Percentiles rank a stretch among this genome's conserved stretches.
Conservation (phyloP, 2,888 invertebrate genomes). For the Campopleginae sp. region DNA sequence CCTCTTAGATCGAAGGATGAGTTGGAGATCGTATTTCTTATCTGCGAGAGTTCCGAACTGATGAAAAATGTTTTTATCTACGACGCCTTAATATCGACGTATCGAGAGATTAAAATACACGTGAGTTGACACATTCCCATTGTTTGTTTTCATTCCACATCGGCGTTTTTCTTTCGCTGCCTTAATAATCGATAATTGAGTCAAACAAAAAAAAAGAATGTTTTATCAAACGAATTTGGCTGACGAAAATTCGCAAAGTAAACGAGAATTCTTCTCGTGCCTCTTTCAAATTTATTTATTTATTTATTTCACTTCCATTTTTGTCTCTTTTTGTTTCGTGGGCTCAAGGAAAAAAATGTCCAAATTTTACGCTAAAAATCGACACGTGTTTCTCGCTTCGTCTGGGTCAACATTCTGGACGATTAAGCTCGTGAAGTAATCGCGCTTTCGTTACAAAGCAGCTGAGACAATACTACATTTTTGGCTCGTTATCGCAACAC, state of each 20-base stretch:
- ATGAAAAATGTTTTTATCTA: constrained; percentile 3
- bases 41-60: constrained; percentile 18
- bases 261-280: not conserved
- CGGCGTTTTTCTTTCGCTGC: not conserved
- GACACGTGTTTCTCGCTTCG: constrained; percentile 16
- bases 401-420: constrained; percentile 40
- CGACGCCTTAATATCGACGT: not conserved
- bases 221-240: not conserved
- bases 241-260: not conserved
- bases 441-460: constrained; percentile 24
- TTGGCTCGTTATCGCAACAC: constrained; percentile 2
- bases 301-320: not conserved
- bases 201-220: not conserved
- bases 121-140: not conserved
- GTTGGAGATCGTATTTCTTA: constrained; percentile 40
- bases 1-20: constrained; percentile 20
- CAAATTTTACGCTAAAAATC: constrained; percentile 9
- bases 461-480: constrained; percentile 34
- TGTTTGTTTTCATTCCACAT: constrained; percentile 32
- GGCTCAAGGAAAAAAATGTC: not conserved
- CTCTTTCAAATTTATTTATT: not conserved
- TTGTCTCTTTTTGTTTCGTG: not conserved
- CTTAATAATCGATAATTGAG: not conserved
- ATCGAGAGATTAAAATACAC: constrained; percentile 15
- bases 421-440: constrained; percentile 27